A percentile compares a stretch with the other conserved stretches of the same genome.
Evolutionary conservation across 1,140 invertebrate genomes (phyloP).

Genomic region (Pararge aegeria): DNA sequence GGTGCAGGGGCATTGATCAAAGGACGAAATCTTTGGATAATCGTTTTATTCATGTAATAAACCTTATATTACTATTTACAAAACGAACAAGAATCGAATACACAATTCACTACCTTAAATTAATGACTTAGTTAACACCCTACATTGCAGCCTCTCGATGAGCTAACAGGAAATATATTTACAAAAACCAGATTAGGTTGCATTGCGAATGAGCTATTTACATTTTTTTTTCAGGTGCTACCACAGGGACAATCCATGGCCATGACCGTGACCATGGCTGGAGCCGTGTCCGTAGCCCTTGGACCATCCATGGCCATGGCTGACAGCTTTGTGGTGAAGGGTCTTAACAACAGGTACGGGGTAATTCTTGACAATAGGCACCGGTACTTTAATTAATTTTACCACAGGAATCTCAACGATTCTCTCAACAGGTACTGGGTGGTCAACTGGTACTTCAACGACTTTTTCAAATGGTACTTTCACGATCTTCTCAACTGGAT

Average conservation of each 20-base stretch:
- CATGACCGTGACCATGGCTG: conserved; percentile 25
- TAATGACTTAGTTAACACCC: conserved; percentile 79
- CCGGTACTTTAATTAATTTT: conserved; percentile 61
- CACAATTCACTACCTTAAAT: conserved; percentile 56
- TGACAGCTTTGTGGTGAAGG: conserved; percentile 58
- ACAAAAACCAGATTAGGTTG: conserved; percentile 56
- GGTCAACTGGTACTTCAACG: conserved; percentile 62
- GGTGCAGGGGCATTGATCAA: too few species aligned
- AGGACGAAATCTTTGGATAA: conserved; percentile 56
- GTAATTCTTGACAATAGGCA: conserved; percentile 66
- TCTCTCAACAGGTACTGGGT: conserved; percentile 68
- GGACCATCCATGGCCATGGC: conserved; percentile 28
- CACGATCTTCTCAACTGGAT: conserved; percentile 71
- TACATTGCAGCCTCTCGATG: conserved; percentile 74
- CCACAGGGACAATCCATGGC: conserved; percentile 45
- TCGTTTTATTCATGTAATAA: conserved; percentile 61
- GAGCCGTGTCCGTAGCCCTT: conserved; percentile 21
- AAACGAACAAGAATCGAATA: conserved; percentile 43
- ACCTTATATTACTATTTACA: conserved; percentile 71
- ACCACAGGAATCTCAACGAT: conserved; percentile 66
- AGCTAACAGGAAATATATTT: conserved; percentile 62
- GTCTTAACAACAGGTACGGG: conserved; percentile 68
- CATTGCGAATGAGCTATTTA: conserved; percentile 29
- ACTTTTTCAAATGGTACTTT: conserved; percentile 67
- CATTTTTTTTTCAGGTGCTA: conserved; percentile 20